Conservation (phyloP, 2,797 vertebrate genomes). For the Halcyon smyrnensis region DNA sequence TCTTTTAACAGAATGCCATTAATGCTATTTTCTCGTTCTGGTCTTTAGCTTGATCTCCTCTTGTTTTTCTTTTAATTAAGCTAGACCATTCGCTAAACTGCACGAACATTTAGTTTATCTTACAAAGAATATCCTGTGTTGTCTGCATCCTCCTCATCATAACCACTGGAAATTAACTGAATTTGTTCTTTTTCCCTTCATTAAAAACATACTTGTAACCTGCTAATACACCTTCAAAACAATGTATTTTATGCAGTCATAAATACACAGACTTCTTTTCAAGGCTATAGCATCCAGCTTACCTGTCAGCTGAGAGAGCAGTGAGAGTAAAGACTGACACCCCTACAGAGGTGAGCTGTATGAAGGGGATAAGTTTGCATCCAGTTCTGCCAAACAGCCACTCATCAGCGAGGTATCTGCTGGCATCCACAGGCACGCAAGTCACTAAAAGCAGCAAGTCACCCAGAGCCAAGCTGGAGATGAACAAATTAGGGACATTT, state of each 20-base stretch:
- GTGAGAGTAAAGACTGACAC: constrained; percentile 98
- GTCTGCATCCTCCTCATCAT: neutral
- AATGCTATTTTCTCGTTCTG: neutral
- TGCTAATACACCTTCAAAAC: neutral
- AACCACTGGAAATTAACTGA: neutral
- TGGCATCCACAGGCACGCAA: constrained; percentile 95
- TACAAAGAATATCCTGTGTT: neutral
- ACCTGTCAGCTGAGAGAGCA: constrained; percentile 97
- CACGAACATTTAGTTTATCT: neutral
- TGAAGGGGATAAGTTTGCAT: constrained; percentile 96
- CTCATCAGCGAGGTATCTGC: constrained; percentile 89
- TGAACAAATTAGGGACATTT: constrained; percentile 93
- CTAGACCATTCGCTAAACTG: neutral
- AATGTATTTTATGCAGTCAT: neutral
- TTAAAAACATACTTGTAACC: neutral
- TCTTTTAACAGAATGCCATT: neutral
- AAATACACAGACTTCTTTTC: neutral
- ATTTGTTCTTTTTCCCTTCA: neutral
- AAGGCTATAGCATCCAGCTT: constrained; percentile 53
- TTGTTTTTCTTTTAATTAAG: neutral
- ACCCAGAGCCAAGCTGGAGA: constrained; percentile 93
- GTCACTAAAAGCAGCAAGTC: constrained; percentile 92
- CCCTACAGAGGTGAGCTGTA: constrained; percentile 96
- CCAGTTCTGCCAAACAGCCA: constrained; percentile 95
- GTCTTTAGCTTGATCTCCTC: neutral